Evolutionary conservation across 2,888 invertebrate genomes (phyloP), one percentile per base, ranked within the genome.

Genomic region (Acanthopleura granulata): DNA sequence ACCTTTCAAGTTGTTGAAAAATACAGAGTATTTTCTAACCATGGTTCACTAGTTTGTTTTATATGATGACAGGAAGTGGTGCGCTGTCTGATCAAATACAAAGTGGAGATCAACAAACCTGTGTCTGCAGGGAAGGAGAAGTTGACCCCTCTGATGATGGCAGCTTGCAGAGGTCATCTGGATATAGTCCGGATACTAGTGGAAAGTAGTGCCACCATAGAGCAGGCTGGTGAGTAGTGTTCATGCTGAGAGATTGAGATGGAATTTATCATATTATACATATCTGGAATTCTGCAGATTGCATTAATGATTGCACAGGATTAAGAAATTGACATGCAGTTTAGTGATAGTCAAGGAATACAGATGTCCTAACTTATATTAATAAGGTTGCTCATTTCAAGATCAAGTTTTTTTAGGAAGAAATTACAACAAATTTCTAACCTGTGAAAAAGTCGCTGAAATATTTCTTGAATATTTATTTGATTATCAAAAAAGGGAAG

Each of bases 131-230:
- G 86, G 27, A 88, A 87, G 76, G 89, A 90, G 79, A 91, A 90
- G 79, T 70, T 90, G 71, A 91, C 91, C 4, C 90, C 92, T 0
- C 82, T 92, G 25, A 92, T 92, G 91, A 79, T 92, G 50, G 91
- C 92, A 3, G 86, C 90, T 18, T 86, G 87, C 75, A 81, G 84
- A 70, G 92, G 92, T 0, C 86, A 91, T 78, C 84, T 92, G 49
- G 89, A 89, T 40, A 85, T 91, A 22, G 90, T 91, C 22, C 87
- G 90, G 75, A 80, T 88, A 50, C 85, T 92, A 16, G 86, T 92
- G 72, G 90, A 90, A 40, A 84, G 89, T 75, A 91, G 90, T 29
- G 91, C 91, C 9, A 86, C 86, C 79, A 84, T 91, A 29, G 91
- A 91, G 82, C 83, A 87, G 50, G 84, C 85, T 81, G 91, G 91